phyloP scores from a whole-genome alignment of 2,888 invertebrate genomes.

The Caprella mutica region DNA sequence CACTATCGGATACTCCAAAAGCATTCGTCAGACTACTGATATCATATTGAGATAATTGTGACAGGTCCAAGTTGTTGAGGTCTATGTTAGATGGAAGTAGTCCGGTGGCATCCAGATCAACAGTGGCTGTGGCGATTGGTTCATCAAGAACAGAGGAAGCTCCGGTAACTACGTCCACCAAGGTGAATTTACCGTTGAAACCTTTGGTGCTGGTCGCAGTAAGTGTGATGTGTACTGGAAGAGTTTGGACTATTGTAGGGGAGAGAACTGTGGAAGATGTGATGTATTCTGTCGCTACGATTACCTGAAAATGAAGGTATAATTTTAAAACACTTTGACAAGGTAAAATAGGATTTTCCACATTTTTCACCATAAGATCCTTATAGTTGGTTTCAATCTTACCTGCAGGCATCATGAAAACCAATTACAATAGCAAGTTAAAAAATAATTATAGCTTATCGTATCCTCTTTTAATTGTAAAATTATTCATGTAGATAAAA shows the following conservation, averaged over 20 bases:
- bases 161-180: conserved; percentile 22
- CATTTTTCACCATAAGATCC: too few relatives aligned
- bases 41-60: conserved; percentile 12
- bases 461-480: too few relatives aligned
- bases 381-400: too few relatives aligned
- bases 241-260: conserved; percentile 27
- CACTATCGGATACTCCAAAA: conserved; percentile 8
- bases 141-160: conserved; percentile 22
- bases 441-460: too few relatives aligned
- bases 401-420: too few relatives aligned
- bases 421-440: too few relatives aligned
- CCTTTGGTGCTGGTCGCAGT: conserved; percentile 27
- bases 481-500: too few relatives aligned
- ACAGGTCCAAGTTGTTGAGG: conserved; percentile 23
- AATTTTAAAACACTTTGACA: too few relatives aligned
- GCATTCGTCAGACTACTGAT: neutral
- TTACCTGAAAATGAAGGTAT: conserved; percentile 25
- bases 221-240: conserved; percentile 27
- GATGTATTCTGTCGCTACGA: conserved; percentile 31
- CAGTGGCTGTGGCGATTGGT: conserved; percentile 19
- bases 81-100: conserved; percentile 21
- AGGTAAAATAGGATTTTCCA: too few relatives aligned
- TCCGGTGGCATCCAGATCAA: conserved; percentile 23
- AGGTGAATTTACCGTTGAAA: conserved; percentile 22
- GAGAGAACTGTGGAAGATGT: conserved; percentile 21